Evolutionary conservation across 35 echinoderm and acorn worm species (phyloP).

Genomic region (Hemicentrotus pulcherrimus): DNA sequence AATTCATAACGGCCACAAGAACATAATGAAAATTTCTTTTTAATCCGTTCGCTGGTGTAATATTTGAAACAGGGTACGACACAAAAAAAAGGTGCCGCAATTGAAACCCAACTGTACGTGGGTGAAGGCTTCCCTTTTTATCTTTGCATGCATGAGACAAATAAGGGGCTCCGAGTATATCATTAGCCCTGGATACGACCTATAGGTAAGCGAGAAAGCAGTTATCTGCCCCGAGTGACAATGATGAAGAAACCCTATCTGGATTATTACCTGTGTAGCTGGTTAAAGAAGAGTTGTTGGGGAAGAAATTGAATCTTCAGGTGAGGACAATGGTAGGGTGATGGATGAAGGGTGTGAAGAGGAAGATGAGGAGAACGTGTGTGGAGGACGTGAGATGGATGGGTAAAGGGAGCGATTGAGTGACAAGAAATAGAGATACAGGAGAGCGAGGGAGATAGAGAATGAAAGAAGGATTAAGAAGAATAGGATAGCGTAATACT

Average conservation of each 20-base stretch:
- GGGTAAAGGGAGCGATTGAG: not conserved
- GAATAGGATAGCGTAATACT: too few relatives aligned
- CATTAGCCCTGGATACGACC: not conserved
- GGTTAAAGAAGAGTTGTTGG: not conserved
- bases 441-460: not conserved
- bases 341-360: not conserved
- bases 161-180: not conserved
- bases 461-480: not conserved
- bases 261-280: constrained; percentile 17
- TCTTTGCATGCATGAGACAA: not conserved
- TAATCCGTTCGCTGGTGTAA: not conserved
- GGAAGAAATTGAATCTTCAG: constrained; percentile 10
- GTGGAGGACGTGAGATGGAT: not conserved
- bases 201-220: not conserved
- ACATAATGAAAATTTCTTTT: not conserved
- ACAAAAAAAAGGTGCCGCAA: not conserved
- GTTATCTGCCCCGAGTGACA: not conserved
- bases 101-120: not conserved
- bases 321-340: not conserved
- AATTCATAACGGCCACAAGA: not conserved
- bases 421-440: not conserved
- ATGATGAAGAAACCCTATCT: constrained; percentile 11
- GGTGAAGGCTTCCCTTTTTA: not conserved
- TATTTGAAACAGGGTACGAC: not conserved
- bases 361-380: not conserved